Evolutionary conservation across 2,888 invertebrate genomes (phyloP).

Genomic region (Perdita meconis): DNA sequence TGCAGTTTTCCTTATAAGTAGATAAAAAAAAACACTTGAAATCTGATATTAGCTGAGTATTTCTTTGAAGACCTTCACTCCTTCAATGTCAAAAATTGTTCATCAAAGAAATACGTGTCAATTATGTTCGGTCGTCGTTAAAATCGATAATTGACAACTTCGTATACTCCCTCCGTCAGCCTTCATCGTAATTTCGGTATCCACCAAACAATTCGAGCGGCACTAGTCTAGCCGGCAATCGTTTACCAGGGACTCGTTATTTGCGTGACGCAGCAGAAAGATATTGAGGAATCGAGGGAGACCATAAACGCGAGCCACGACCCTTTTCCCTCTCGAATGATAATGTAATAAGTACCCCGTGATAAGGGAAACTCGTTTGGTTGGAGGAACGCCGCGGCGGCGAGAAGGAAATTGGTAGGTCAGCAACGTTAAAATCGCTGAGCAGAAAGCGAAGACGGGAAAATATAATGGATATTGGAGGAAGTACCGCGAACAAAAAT

Average conservation of each 20-base stretch:
- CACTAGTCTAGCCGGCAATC: neutral
- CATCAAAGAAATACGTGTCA: no score
- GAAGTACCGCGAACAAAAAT: slow-evolving; percentile 25
- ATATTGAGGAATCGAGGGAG: slow-evolving; percentile 27
- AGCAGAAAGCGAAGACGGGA: slow-evolving; percentile 44
- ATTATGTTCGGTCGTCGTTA: no score
- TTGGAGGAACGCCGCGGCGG: slow-evolving; percentile 30
- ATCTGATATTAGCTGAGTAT: no score
- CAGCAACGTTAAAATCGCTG: slow-evolving; percentile 61
- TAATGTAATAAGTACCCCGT: slow-evolving; percentile 61
- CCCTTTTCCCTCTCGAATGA: slow-evolving; percentile 27
- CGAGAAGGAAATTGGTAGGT: slow-evolving; percentile 51
- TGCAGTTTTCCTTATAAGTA: no score
- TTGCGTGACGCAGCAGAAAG: slow-evolving; percentile 46
- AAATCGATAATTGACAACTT: no score
- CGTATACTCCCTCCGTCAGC: no score
- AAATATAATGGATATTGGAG: slow-evolving; percentile 57
- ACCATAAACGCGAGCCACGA: slow-evolving; percentile 13
- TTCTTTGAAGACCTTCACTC: no score
- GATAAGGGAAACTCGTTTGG: slow-evolving; percentile 61
- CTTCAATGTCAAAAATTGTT: no score
- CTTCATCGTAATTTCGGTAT: neutral
- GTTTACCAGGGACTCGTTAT: slow-evolving; percentile 28
- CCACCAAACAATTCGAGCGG: neutral
- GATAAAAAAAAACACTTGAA: no score